Conservation (phyloP, 2,888 invertebrate species). For the Coenonympha arcania region DNA sequence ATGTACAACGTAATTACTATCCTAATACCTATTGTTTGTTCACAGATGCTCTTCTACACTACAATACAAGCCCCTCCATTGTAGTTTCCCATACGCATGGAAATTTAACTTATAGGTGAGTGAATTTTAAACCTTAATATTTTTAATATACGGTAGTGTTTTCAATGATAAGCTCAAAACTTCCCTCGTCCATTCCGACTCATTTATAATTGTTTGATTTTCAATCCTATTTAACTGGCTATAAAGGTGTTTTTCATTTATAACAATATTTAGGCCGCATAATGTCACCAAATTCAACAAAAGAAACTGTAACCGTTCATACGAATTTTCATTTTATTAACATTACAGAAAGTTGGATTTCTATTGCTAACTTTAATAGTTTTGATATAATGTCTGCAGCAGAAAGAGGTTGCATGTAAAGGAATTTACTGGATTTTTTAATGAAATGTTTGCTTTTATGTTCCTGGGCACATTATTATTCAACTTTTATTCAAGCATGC, state of each 20-base stretch:
- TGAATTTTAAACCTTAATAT: conserved; percentile 33
- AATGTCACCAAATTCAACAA: conserved; percentile 21
- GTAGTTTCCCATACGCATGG: conserved; percentile 35
- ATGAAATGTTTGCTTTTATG: conserved; percentile 24
- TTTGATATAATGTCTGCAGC: conserved; percentile 42
- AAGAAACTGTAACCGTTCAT: conserved; percentile 11
- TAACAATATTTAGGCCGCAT: conserved; percentile 3
- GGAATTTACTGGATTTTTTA: conserved; percentile 32
- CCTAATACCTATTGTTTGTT: conserved; percentile 39
- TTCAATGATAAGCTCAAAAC: conserved; percentile 3
- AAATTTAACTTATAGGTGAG: conserved; percentile 40
- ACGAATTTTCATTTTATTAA: conserved; percentile 14
- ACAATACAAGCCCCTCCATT: conserved; percentile 43
- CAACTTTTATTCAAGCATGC: conserved; percentile 16
- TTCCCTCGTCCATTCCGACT: conserved; percentile 13
- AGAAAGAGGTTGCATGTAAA: conserved; percentile 43
- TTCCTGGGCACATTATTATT: conserved; percentile 15
- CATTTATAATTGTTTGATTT: conserved; percentile 1
- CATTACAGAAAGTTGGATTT: conserved; percentile 6
- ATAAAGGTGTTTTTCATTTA: conserved; percentile 3
- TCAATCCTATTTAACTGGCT: not conserved
- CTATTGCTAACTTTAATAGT: conserved; percentile 8
- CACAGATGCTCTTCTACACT: conserved; percentile 54
- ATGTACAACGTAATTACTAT: conserved; percentile 24
- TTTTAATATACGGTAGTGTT: conserved; percentile 17